Conservation (phyloP, 1,140 invertebrate species). For the Lepidurus arcticus region DNA sequence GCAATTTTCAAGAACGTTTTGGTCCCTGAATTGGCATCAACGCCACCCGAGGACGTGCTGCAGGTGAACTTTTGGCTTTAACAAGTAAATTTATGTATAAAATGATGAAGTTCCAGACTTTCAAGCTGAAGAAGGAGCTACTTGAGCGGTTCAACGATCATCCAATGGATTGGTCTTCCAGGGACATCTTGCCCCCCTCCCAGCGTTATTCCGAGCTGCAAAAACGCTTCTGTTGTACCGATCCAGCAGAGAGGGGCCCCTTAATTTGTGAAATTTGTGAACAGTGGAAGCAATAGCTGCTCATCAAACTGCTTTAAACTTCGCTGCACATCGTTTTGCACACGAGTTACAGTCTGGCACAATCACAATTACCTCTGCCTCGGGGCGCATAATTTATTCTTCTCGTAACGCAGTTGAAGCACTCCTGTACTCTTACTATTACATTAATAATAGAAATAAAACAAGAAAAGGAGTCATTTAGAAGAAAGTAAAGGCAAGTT, state of each 20-base stretch:
- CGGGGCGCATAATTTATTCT: background rate
- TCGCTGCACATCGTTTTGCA: too few relatives aligned
- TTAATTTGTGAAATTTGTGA: conserved; percentile 37
- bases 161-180: conserved; percentile 47
- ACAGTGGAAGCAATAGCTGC: too few relatives aligned
- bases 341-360: too few relatives aligned
- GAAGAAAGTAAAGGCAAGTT: background rate
- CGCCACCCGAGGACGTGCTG: conserved; percentile 34
- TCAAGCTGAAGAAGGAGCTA: conserved; percentile 44
- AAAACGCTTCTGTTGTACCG: conserved; percentile 49
- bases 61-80: conserved; percentile 37
- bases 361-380: too few relatives aligned
- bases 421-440: too few relatives aligned
- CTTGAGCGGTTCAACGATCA: conserved; percentile 49
- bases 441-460: too few relatives aligned
- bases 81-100: background rate
- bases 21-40: conserved; percentile 40
- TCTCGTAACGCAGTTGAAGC: too few relatives aligned
- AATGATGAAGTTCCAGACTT: conserved; percentile 22
- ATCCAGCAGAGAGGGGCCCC: conserved; percentile 45
- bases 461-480: too few relatives aligned
- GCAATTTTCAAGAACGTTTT: conserved; percentile 47
- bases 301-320: too few relatives aligned
- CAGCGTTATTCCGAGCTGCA: conserved; percentile 51
- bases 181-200: conserved; percentile 47